Evolutionary conservation across 2,113 vertebrate species (phyloP), one percentile per base, ranked within the genome.

Genomic region (Melospiza melodia): DNA sequence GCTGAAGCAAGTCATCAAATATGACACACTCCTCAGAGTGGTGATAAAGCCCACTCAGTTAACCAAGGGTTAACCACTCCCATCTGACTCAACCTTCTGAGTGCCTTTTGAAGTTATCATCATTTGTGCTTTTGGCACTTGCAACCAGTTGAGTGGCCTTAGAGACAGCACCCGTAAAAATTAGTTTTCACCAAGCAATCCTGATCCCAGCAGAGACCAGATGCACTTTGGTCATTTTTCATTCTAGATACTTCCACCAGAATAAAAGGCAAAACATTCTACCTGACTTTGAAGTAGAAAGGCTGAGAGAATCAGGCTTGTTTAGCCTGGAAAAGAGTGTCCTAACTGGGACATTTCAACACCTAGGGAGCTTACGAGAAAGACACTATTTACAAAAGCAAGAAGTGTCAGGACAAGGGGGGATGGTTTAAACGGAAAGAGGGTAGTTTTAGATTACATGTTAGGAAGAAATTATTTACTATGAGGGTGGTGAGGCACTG

Each of bases 291-390:
- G 13, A 37, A 8, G 25, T 48, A 16, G 11, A 48, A 61, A 48
- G 39, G 30, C 14, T 76, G 41, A 48, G 9, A 69, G 8, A 76
- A 48, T 35, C 9, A 44, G 15, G 17, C 10, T 62, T 68, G 2
- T 62, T 68, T 39, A 27, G 41, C n/a, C 55, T 25, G 10, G 30
- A 55, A 61, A 54, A 83, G 18, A 6, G 33, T 55, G 12, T 55
- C 11, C 10, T 35, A n/a, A 25, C 22, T 48, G 41, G 0, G 0
- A 41, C 41, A 5, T 83, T 55, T 39, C n/a, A 41, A 41, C 27
- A 48, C 18, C 41, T 55, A 69, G n/a, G 20, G 9, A 69, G 17
- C 10, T 41, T 62, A 19, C 16, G 62, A 55, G 37, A 59, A 37
- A 54, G 55, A 55, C 30, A 62, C 12, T 27, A 12, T 62, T 22